Evolutionary conservation across 2,113 vertebrate genomes (phyloP).

Genomic region (Grantiella picta): DNA sequence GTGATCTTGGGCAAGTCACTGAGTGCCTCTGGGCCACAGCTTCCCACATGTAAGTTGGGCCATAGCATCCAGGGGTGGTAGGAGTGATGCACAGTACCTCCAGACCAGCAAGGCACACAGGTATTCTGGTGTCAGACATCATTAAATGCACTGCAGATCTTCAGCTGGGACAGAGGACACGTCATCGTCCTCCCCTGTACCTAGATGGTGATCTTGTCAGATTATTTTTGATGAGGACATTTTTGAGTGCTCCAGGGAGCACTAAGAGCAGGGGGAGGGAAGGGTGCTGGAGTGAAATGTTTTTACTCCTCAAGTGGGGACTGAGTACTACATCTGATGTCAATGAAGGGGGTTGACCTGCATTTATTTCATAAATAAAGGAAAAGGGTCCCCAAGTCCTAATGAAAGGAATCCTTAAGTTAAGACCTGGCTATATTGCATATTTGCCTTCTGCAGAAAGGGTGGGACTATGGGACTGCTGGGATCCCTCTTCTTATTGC

Average conservation of each 20-base stretch:
- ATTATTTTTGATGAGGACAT: not conserved
- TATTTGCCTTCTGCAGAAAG: not conserved
- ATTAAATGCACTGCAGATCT: not conserved
- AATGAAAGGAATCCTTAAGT: not conserved
- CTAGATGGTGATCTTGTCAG: not conserved
- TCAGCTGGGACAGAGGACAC: accelerated
- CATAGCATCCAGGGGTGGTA: accelerated
- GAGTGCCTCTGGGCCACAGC: not conserved
- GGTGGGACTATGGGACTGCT: not conserved
- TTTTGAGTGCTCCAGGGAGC: not conserved
- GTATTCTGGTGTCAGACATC: not conserved
- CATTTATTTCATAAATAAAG: not conserved
- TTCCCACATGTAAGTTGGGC: not conserved
- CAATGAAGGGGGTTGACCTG: not conserved
- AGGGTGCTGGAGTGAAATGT: not conserved
- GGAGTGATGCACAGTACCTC: accelerated
- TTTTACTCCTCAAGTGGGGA: not conserved
- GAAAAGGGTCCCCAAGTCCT: not conserved
- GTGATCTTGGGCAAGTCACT: not conserved
- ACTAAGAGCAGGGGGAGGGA: not conserved
- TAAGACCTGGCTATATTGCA: not conserved
- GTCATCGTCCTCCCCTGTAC: not conserved
- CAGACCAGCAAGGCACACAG: accelerated
- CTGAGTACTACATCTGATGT: not conserved
- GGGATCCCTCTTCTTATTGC: not conserved